These are phyloP conservation scores for Eidolon dupreanum DNA, from an alignment of 2,797 vertebrate species.

Conservation along the genomic window DNA sequence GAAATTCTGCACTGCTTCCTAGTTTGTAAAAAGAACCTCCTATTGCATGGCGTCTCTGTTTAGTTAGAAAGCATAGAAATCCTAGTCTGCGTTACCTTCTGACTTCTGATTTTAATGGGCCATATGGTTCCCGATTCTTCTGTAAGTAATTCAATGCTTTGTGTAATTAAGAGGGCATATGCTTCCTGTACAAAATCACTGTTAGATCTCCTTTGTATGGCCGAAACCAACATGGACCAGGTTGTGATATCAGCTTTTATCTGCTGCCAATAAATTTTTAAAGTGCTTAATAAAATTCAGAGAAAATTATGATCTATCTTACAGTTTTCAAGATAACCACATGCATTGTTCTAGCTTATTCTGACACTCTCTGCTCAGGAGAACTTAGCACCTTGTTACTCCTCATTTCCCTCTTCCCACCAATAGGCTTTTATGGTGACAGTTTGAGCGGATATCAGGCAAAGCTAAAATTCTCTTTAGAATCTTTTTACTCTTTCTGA, in stretches of 20 bases:
- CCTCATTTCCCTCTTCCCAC: neutral
- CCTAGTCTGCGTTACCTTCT: constrained; percentile 40
- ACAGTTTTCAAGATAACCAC: neutral
- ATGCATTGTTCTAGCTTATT: neutral
- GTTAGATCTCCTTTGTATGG: constrained; percentile 40
- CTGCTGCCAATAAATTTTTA: constrained; percentile 47
- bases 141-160: constrained; percentile 72
- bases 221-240: constrained; percentile 5
- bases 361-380: neutral
- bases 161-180: constrained; percentile 69
- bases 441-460: neutral
- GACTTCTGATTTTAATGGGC: constrained; percentile 63
- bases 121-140: constrained; percentile 63
- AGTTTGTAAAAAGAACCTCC: neutral
- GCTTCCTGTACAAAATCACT: constrained; percentile 56
- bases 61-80: constrained; percentile 40
- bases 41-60: neutral
- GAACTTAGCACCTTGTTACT: neutral
- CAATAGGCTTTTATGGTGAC: neutral
- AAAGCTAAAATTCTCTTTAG: constrained; percentile 16
- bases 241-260: constrained; percentile 45
- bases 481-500: neutral
- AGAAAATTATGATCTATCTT: constrained; percentile 32
- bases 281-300: constrained; percentile 50
- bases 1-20: constrained; percentile 14